Percentiles rank a stretch among this genome's conserved stretches.
phyloP scores from a whole-genome alignment of 2,113 vertebrate species.

The Calonectris borealis region DNA sequence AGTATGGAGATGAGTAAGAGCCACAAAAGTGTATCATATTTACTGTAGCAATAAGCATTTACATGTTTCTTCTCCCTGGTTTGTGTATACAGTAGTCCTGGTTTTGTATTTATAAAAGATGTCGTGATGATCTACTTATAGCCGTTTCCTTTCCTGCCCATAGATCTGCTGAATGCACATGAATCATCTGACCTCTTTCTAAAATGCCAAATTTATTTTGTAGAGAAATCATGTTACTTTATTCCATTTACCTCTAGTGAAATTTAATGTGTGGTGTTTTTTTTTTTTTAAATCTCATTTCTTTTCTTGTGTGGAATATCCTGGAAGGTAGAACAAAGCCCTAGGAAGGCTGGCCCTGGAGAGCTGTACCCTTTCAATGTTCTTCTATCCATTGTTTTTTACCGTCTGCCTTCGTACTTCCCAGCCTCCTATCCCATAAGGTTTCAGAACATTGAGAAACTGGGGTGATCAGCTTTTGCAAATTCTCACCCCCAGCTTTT shows the following conservation, averaged over 20 bases:
- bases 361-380: rapidly evolving
- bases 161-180: neutral
- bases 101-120: neutral
- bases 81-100: neutral
- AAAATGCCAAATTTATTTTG: neutral
- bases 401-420: neutral
- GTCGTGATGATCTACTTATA: rapidly evolving
- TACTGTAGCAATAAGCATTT: neutral
- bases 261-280: neutral
- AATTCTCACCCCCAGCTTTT: neutral
- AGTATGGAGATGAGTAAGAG: neutral
- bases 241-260: neutral
- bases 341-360: neutral
- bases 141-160: neutral
- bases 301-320: neutral
- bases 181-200: neutral
- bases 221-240: neutral
- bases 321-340: neutral
- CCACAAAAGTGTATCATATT: neutral
- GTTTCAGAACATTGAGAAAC: neutral
- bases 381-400: neutral
- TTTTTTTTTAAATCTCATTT: neutral
- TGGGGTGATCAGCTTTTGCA: neutral
- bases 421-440: neutral
- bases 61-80: neutral